These are phyloP conservation scores for Podarcis raffonei DNA, from an alignment of 2,113 vertebrate genomes.

Conservation along the genomic window DNA sequence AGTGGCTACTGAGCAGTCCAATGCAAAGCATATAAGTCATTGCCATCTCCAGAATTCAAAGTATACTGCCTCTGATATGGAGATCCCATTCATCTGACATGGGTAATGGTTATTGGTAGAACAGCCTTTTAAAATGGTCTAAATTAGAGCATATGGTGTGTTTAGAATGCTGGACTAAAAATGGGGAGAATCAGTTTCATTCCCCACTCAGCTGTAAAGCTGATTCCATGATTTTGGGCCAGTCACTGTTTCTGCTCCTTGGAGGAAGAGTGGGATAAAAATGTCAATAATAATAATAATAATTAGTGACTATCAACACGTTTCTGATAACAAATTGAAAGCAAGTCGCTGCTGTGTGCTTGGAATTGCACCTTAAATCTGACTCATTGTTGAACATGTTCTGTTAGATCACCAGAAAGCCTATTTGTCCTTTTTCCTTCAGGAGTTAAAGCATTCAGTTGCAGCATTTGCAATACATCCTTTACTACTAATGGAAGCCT, in stretches of 20 bases:
- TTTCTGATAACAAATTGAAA: not conserved
- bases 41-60: not conserved
- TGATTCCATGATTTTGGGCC: not conserved
- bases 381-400: conserved; percentile 20
- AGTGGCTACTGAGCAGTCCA: not conserved
- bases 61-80: not conserved
- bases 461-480: conserved; percentile 86
- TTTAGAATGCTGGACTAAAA: not conserved
- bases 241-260: not conserved
- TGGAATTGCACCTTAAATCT: conserved; percentile 12
- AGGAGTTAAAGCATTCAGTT: conserved; percentile 96
- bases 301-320: not conserved
- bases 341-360: not conserved
- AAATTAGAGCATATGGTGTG: too few relatives aligned
- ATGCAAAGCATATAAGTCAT: not conserved
- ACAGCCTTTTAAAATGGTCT: not conserved
- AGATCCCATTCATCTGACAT: not conserved
- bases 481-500: conserved; percentile 99
- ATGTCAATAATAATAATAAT: not conserved
- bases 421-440: conserved; percentile 41
- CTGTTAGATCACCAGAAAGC: conserved; percentile 34
- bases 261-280: too few relatives aligned
- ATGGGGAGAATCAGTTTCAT: not conserved
- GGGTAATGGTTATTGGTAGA: not conserved
- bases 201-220: not conserved